Evolutionary conservation across 2,888 invertebrate species (phyloP).

Genomic region (Thereva nobilitata): DNA sequence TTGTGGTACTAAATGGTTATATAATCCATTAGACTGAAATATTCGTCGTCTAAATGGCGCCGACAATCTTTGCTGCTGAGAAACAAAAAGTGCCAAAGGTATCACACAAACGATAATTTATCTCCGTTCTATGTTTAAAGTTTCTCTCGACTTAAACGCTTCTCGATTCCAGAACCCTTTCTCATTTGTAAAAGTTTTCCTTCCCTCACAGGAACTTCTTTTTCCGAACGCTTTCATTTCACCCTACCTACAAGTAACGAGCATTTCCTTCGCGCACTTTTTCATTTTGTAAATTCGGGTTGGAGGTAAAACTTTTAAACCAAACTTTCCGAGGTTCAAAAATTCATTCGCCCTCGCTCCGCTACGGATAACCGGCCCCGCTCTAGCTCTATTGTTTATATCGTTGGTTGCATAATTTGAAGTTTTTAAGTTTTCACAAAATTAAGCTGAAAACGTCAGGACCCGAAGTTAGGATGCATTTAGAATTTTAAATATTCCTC

Average conservation of each 20-base stretch:
- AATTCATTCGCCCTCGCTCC: slow-evolving; percentile 3
- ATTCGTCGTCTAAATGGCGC: slow-evolving; percentile 46
- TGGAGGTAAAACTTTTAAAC: slow-evolving; percentile 32
- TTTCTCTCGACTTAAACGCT: slow-evolving; percentile 46
- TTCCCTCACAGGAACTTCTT: slow-evolving; percentile 39
- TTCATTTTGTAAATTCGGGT: slow-evolving; percentile 25
- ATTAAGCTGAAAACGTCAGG: slow-evolving; percentile 21
- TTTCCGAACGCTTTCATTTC: slow-evolving; percentile 21
- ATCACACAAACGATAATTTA: slow-evolving; percentile 48
- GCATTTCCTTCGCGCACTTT: slow-evolving; percentile 27
- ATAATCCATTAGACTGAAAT: slow-evolving; percentile 47
- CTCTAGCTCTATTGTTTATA: slow-evolving; percentile 13
- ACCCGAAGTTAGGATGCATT: slow-evolving; percentile 9
- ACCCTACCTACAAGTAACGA: slow-evolving; percentile 22
- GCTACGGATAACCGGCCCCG: slow-evolving; percentile 6
- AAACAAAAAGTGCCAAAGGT: slow-evolving; percentile 49
- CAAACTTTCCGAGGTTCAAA: slow-evolving; percentile 18
- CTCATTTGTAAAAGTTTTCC: slow-evolving; percentile 46
- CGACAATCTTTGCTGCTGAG: slow-evolving; percentile 45
- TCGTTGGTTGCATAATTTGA: slow-evolving; percentile 19
- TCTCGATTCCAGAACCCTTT: slow-evolving; percentile 43
- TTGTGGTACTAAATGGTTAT: slow-evolving; percentile 45
- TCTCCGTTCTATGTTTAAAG: slow-evolving; percentile 47
- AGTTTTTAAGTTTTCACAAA: slow-evolving; percentile 22
- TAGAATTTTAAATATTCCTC: slow-evolving; percentile 12